Conservation (phyloP, 2,888 invertebrate species). For the Hymenopus coronatus region DNA sequence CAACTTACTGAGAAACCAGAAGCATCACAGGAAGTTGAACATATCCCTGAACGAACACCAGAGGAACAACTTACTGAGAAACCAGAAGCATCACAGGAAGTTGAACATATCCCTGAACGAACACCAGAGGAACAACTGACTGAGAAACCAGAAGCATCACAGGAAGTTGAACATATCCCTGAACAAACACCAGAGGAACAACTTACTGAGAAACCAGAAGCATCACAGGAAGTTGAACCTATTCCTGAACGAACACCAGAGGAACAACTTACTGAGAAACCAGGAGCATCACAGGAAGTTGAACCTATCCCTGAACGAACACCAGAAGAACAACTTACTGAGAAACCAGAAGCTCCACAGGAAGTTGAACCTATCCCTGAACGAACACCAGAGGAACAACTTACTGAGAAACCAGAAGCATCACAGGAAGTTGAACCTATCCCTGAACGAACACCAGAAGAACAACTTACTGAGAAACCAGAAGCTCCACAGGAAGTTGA, state of each 20-base stretch:
- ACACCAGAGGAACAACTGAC: background rate
- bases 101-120: background rate
- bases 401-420: background rate
- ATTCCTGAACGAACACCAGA: too few relatives aligned
- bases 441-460: background rate
- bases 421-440: slow-evolving; percentile 12
- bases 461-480: background rate
- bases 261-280: slow-evolving; percentile 3
- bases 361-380: background rate
- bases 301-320: too few relatives aligned
- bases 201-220: too few relatives aligned
- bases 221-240: too few relatives aligned
- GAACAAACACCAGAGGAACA: too few relatives aligned
- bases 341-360: background rate
- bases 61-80: background rate
- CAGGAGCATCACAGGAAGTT: background rate
- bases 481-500: background rate
- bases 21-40: slow-evolving; percentile 24
- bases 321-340: slow-evolving; percentile 26
- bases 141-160: slow-evolving; percentile 19
- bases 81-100: background rate
- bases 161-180: slow-evolving; percentile 4
- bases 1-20: background rate
- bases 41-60: background rate
- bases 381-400: background rate